These are phyloP conservation scores for Nomada hirtipes DNA, from an alignment of 2,888 invertebrate genomes.

Conservation along the genomic window DNA sequence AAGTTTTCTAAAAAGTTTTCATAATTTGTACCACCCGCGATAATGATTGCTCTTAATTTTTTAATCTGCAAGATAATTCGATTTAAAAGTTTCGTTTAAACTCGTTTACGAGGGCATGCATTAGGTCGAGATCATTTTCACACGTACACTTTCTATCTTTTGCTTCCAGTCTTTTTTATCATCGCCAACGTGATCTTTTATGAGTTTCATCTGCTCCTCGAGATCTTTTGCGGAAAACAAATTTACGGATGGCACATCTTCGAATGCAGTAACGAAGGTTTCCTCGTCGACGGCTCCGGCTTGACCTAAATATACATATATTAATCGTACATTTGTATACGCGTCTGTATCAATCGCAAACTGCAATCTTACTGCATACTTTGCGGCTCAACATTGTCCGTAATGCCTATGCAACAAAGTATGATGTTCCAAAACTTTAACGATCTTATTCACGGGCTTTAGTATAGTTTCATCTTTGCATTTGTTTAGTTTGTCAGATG, in stretches of 20 bases:
- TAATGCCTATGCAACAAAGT: neutral
- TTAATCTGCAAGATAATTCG: constrained; percentile 88
- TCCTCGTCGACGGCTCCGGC: constrained; percentile 97
- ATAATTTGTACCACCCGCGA: constrained; percentile 91
- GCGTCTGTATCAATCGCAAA: neutral
- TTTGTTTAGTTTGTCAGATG: neutral
- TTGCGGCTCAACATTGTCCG: neutral
- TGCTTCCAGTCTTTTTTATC: constrained; percentile 97
- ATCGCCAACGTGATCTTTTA: constrained; percentile 91
- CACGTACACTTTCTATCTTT: constrained; percentile 93
- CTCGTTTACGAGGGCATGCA: neutral
- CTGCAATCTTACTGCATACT: neutral
- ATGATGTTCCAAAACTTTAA: constrained; percentile 5
- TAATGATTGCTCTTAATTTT: constrained; percentile 92
- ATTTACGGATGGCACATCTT: constrained; percentile 92
- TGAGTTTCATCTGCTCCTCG: constrained; percentile 91
- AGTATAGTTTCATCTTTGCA: neutral
- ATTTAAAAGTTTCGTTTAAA: neutral
- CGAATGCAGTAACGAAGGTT: constrained; percentile 94
- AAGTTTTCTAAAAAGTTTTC: constrained; percentile 91
- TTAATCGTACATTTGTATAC: constrained; percentile 9
- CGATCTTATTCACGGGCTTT: neutral
- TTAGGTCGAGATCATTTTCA: neutral
- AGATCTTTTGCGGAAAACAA: constrained; percentile 94
- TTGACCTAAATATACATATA: constrained; percentile 79